phyloP scores from a whole-genome alignment of 2,888 invertebrate species.

The Agrotis ipsilon region DNA sequence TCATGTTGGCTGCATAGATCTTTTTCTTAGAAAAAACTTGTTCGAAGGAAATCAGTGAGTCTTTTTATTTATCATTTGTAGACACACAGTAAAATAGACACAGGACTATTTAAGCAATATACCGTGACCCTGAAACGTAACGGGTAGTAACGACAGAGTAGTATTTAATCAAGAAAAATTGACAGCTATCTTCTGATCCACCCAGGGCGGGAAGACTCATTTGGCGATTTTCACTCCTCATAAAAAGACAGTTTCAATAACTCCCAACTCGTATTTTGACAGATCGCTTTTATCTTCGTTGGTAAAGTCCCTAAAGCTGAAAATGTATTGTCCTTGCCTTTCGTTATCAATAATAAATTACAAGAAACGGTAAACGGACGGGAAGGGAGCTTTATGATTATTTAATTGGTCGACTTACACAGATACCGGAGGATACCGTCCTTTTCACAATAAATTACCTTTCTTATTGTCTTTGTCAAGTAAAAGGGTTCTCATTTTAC shows the following conservation, averaged over 20 bases:
- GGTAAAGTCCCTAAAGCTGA: neutral
- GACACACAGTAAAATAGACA: no score
- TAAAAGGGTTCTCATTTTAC: neutral
- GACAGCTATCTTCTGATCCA: no score
- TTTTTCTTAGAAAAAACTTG: no score
- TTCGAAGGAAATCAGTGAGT: no score
- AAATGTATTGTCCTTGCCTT: neutral
- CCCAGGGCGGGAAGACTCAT: no score
- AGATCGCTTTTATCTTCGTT: conserved; percentile 3
- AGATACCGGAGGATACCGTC: neutral
- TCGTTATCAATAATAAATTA: conserved; percentile 24
- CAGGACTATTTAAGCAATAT: no score
- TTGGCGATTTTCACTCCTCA: no score
- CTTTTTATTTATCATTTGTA: no score
- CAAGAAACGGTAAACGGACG: conserved; percentile 2
- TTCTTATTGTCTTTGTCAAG: neutral
- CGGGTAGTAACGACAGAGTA: no score
- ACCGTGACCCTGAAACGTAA: no score
- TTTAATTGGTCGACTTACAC: conserved; percentile 6
- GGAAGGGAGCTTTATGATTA: conserved; percentile 26
- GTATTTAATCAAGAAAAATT: no score
- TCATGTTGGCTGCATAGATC: neutral
- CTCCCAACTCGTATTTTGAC: neutral
- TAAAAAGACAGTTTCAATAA: neutral
- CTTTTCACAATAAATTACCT: neutral